Evolutionary conservation across 1,140 invertebrate species (phyloP).

Genomic region (Dendrolimus kikuchii): DNA sequence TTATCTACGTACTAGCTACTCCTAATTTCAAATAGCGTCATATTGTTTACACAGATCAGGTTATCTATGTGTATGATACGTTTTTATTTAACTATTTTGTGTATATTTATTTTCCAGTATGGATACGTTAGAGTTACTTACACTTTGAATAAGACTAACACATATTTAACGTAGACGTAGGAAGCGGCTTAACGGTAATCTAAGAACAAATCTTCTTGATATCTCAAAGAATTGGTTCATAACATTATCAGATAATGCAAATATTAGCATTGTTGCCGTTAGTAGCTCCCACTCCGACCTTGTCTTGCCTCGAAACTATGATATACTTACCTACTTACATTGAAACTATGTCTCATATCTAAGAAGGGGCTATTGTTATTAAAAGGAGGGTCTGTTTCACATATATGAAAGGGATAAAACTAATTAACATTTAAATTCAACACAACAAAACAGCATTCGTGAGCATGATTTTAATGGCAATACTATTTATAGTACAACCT

Average conservation of each 20-base stretch:
- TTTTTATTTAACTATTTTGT: background rate
- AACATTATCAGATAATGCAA: conserved; percentile 59
- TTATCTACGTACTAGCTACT: no score
- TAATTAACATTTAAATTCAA: no score
- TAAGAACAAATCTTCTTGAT: conserved; percentile 62
- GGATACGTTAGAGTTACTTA: conserved; percentile 12
- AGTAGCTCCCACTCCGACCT: conserved; percentile 45
- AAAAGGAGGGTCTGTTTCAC: conserved; percentile 20
- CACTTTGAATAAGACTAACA: conserved; percentile 28
- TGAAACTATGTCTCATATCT: conserved; percentile 27
- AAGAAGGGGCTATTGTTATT: conserved; percentile 29
- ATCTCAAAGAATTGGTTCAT: conserved; percentile 61
- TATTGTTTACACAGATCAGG: no score
- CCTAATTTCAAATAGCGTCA: no score
- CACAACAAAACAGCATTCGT: no score
- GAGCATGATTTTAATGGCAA: no score
- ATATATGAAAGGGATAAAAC: background rate
- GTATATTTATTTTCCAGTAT: conserved; percentile 2
- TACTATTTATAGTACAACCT: no score
- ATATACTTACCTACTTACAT: conserved; percentile 14
- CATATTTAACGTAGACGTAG: conserved; percentile 40
- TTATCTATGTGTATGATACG: background rate
- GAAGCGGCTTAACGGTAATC: conserved; percentile 55
- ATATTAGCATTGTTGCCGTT: conserved; percentile 53
- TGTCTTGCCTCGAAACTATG: conserved; percentile 28